A percentile compares a stretch with the other conserved stretches of the same genome.
Evolutionary conservation across 1,140 invertebrate species (phyloP).

Genomic region (Lycorma delicatula): DNA sequence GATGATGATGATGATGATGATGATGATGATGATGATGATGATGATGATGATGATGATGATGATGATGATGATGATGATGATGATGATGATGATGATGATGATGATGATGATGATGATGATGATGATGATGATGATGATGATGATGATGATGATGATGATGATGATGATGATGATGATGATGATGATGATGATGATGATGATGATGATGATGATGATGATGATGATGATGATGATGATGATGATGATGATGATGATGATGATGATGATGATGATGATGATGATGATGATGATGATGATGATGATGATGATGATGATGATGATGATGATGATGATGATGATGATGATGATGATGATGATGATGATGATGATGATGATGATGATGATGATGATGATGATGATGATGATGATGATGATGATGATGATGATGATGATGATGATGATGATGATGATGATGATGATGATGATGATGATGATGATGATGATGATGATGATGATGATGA

Average conservation of each 20-base stretch:
- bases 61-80: neutral
- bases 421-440: neutral
- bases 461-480: neutral
- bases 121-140: neutral
- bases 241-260: neutral
- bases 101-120: neutral
- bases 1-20: neutral
- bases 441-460: neutral
- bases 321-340: neutral
- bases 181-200: neutral
- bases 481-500: neutral
- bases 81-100: neutral
- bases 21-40: neutral
- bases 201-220: neutral
- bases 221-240: neutral
- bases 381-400: neutral
- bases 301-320: neutral
- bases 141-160: neutral
- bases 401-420: neutral
- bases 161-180: neutral
- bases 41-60: neutral
- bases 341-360: neutral
- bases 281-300: neutral
- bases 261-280: neutral
- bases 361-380: neutral